A percentile compares a stretch with the other conserved stretches of the same genome.
Evolutionary conservation across 1,140 invertebrate genomes (phyloP).

Genomic region (Chionoecetes opilio): DNA sequence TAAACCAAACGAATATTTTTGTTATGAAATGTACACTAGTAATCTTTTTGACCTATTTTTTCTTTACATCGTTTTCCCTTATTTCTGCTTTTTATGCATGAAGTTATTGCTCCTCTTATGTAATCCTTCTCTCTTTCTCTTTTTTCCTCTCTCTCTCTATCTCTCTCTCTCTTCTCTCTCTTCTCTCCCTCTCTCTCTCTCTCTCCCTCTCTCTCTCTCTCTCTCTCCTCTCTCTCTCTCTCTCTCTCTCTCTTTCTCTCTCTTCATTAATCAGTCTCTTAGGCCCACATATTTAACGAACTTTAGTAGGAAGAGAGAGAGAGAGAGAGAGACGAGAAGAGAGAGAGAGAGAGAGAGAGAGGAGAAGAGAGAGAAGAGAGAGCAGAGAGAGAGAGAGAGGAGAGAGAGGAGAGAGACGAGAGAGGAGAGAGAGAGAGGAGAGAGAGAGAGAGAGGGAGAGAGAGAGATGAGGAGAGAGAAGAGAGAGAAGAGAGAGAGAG

Average conservation of each 20-base stretch:
- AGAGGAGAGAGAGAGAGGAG: neutral
- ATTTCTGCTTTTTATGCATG: neutral
- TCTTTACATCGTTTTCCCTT: neutral
- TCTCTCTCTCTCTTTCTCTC: neutral
- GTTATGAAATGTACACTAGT: neutral
- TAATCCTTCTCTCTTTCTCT: neutral
- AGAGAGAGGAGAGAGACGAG: neutral
- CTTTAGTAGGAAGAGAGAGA: conserved; percentile 41
- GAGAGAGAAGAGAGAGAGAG: neutral
- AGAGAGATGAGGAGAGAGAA: conserved; percentile 36
- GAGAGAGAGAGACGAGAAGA: conserved; percentile 4
- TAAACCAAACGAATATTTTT: too few species aligned
- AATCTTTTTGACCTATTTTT: neutral
- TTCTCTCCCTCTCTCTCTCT: neutral
- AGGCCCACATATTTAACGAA: conserved; percentile 10
- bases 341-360: conserved; percentile 8
- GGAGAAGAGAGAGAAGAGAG: conserved; percentile 35
- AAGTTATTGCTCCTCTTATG: neutral
- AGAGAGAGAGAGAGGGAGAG: conserved; percentile 25
- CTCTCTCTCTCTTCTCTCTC: too few species aligned
- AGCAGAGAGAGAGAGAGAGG: conserved; percentile 32
- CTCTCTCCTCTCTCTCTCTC: conserved; percentile 20
- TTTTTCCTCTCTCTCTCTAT: too few species aligned
- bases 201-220: neutral
- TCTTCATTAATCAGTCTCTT: conserved; percentile 27